These are phyloP conservation scores for Xylocopa sonorina DNA, from an alignment of 1,140 invertebrate genomes.

Conservation along the genomic window DNA sequence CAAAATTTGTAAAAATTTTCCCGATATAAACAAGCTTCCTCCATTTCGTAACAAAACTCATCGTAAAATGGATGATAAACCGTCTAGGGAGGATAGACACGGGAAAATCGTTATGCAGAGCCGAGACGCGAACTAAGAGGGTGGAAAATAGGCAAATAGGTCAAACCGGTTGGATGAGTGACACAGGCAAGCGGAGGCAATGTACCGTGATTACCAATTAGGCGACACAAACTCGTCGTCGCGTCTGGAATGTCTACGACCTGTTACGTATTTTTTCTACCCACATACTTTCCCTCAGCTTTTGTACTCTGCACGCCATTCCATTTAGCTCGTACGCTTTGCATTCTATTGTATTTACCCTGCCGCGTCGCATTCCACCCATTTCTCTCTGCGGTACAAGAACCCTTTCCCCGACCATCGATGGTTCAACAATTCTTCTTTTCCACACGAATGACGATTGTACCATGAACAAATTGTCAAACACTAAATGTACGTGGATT, in stretches of 20 bases:
- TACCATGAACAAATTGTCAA: too few relatives aligned
- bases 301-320: background rate
- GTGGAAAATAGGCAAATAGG: slow-evolving; percentile 73
- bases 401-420: too few relatives aligned
- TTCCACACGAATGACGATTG: too few relatives aligned
- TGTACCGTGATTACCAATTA: slow-evolving; percentile 70
- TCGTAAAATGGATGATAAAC: slow-evolving; percentile 16
- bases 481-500: too few relatives aligned
- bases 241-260: slow-evolving; percentile 29
- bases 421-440: too few relatives aligned
- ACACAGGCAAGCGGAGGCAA: slow-evolving; percentile 56
- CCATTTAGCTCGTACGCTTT: background rate
- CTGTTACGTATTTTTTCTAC: slow-evolving; percentile 18
- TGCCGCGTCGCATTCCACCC: too few relatives aligned
- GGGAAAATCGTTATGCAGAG: slow-evolving; percentile 10
- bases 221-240: slow-evolving; percentile 35
- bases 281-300: too few relatives aligned
- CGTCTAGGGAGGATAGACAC: background rate
- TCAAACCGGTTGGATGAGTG: slow-evolving; percentile 60
- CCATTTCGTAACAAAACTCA: background rate
- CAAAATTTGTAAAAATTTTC: too few relatives aligned
- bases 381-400: too few relatives aligned
- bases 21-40: too few relatives aligned
- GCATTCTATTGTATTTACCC: background rate
- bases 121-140: slow-evolving; percentile 48